Evolutionary conservation across 1,140 invertebrate species (phyloP), one percentile per base, ranked within the genome.

Genomic region (Proctacanthus coquilletti): DNA sequence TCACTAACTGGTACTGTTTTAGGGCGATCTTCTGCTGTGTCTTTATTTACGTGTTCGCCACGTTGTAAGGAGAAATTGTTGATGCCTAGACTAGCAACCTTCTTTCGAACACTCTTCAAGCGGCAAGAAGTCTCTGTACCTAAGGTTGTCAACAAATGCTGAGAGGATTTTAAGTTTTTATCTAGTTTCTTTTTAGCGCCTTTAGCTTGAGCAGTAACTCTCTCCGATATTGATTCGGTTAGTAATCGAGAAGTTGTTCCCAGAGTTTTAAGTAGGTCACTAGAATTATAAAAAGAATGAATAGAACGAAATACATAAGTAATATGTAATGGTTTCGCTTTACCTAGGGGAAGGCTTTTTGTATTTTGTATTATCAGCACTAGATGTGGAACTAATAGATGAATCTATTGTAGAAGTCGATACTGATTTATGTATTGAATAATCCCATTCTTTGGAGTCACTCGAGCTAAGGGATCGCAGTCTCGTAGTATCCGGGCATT

Each of bases 231-330:
- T 11, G 56, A 47, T 44, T 60, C 54, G 21, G 51, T 50, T 18
- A 60, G 40, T 15, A 52, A 39, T 36, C 60, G 59, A 2, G 57
- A 60, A 2, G 56, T 60, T 21, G 36, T 48, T 27, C 57, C 56
- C 41, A 60, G 32, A 3, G 57, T 50, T 8, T 56, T 54, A 17
- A 60, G 34, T 1, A 60, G 39, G 30, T 57, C 48, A 9, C 56
- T 59, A 31, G 5, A 42, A 44, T 13, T 17, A 18, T 17, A 34
- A 3, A 34, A 34, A 34, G 3, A n/a, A n/a, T n/a, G n/a, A n/a
- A n/a, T n/a, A n/a, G n/a, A n/a, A n/a, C n/a, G n/a, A 18, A 9
- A 19, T 20, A 25, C 19, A 23, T 8, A 15, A 6, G 5, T 8
- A 5, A 13, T 32, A 14, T 15, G 17, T 15, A 4, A 3, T 10